Conservation (phyloP, 2,113 vertebrate species). For the Ellobius talpinus region DNA sequence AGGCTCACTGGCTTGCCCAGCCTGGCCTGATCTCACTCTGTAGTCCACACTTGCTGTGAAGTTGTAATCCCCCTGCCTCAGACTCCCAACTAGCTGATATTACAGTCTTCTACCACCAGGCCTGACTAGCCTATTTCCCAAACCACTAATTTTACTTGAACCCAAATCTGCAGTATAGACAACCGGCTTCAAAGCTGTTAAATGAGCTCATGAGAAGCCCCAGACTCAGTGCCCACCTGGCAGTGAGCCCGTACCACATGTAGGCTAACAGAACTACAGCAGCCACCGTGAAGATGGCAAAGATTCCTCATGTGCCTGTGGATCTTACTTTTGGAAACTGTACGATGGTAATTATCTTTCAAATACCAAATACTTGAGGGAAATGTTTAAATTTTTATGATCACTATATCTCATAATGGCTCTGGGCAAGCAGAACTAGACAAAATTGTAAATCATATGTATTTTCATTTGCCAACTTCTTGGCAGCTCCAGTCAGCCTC, state of each 20-base stretch:
- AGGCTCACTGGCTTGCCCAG: not conserved
- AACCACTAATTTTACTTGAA: not conserved
- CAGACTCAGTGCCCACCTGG: not conserved
- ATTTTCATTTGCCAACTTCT: not conserved
- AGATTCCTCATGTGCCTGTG: not conserved
- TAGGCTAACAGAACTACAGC: not conserved
- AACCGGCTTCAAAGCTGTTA: not conserved
- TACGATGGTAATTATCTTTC: not conserved
- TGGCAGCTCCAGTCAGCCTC: not conserved
- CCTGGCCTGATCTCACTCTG: not conserved
- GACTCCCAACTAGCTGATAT: not conserved
- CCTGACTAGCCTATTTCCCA: not conserved
- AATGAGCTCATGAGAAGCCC: slow-evolving; percentile 15
- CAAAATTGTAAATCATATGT: not conserved
- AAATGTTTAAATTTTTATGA: not conserved
- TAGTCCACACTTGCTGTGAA: not conserved
- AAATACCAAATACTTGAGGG: not conserved
- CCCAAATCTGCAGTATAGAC: not conserved
- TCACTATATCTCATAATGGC: not conserved
- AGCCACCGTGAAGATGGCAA: not conserved
- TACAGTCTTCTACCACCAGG: not conserved
- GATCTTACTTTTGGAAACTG: not conserved
- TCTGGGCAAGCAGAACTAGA: not conserved
- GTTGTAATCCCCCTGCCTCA: not conserved
- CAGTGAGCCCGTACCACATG: not conserved